These are phyloP conservation scores for Chiloscyllium plagiosum DNA, from an alignment of 2,113 vertebrate species.

Conservation along the genomic window DNA sequence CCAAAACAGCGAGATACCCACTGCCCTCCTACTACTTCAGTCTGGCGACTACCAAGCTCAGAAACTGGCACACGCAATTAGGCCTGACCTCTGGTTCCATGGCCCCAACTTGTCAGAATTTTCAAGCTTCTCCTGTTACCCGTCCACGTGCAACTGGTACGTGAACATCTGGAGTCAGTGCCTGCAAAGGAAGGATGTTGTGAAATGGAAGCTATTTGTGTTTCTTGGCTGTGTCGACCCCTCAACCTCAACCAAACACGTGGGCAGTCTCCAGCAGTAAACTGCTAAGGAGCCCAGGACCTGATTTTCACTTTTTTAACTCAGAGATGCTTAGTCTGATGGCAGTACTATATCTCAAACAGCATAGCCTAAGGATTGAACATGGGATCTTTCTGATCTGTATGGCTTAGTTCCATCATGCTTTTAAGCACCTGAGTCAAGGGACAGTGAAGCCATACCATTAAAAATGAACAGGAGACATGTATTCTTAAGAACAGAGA, in stretches of 20 bases:
- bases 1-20: not conserved
- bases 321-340: not conserved
- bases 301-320: not conserved
- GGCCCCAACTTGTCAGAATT: not conserved
- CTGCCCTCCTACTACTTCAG: not conserved
- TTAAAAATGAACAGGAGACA: not conserved
- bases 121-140: not conserved
- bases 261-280: not conserved
- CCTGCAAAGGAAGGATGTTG: not conserved
- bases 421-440: not conserved
- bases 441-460: not conserved
- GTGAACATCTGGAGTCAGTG: not conserved
- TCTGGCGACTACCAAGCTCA: not conserved
- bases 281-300: not conserved
- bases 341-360: not conserved
- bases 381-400: not conserved
- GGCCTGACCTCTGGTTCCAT: no score
- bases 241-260: not conserved
- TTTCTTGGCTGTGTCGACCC: not conserved
- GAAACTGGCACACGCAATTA: not conserved
- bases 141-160: not conserved
- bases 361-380: not conserved
- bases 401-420: not conserved
- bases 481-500: not conserved
- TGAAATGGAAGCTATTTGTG: not conserved